phyloP scores from a whole-genome alignment of 2,797 vertebrate genomes.

The Squalus acanthias region DNA sequence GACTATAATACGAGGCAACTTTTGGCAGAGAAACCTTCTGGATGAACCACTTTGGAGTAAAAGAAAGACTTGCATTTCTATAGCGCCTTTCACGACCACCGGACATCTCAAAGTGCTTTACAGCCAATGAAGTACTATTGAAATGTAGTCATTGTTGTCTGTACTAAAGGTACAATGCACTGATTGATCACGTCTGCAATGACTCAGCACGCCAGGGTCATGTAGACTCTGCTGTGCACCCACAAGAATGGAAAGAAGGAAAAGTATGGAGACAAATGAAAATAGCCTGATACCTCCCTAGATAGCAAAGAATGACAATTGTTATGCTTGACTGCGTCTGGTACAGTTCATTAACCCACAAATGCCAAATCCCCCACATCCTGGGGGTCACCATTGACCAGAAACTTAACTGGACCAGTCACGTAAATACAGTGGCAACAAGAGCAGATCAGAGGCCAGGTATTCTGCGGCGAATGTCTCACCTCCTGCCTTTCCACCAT shows the following conservation, averaged over 20 bases:
- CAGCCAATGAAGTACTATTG: no score
- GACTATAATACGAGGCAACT: background rate
- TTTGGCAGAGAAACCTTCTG: background rate
- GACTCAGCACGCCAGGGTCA: background rate
- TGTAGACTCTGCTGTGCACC: background rate
- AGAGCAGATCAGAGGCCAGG: no score
- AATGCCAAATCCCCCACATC: background rate
- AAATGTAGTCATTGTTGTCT: no score
- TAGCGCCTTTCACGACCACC: no score
- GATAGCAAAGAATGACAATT: background rate
- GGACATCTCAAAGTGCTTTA: no score
- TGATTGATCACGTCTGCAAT: background rate
- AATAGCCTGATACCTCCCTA: background rate
- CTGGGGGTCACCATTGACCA: no score
- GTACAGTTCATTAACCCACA: background rate
- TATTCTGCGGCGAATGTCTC: no score
- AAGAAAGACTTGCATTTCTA: no score
- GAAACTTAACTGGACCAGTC: no score
- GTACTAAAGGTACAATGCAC: background rate
- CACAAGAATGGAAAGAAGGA: background rate
- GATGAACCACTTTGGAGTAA: background rate
- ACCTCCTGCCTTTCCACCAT: no score
- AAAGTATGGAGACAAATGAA: background rate
- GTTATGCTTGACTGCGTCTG: background rate
- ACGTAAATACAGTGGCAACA: no score